Evolutionary conservation across 2,888 invertebrate genomes (phyloP).

Genomic region (Syrphus vitripennis): DNA sequence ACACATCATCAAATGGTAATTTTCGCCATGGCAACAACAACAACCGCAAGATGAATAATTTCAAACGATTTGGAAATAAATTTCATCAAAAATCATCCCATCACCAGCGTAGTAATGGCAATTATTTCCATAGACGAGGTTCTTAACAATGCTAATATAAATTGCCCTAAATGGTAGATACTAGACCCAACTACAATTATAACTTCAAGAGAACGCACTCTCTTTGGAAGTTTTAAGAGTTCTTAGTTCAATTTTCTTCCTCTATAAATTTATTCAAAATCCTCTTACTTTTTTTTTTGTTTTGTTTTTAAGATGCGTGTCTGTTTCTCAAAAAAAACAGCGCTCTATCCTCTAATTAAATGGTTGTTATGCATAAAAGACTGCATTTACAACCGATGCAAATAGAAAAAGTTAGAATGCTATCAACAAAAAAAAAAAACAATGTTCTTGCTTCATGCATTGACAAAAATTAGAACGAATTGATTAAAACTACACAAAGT

Average conservation of each 20-base stretch:
- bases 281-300: neutral
- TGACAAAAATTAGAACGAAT: constrained; percentile 46
- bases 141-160: constrained; percentile 71
- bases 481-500: constrained; percentile 51
- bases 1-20: constrained; percentile 72
- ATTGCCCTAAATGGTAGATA: constrained; percentile 15
- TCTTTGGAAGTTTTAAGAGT: neutral
- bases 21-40: constrained; percentile 75
- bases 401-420: neutral
- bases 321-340: neutral
- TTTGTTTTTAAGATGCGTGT: neutral
- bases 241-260: constrained; percentile 61
- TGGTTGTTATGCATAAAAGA: constrained; percentile 37
- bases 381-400: constrained; percentile 16
- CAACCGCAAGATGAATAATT: constrained; percentile 78
- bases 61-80: constrained; percentile 76
- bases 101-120: constrained; percentile 69
- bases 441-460: constrained; percentile 22
- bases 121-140: constrained; percentile 71
- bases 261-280: constrained; percentile 10
- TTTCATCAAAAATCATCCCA: constrained; percentile 72
- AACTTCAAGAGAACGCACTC: constrained; percentile 9
- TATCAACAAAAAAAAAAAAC: neutral
- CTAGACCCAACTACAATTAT: constrained; percentile 42
- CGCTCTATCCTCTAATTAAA: neutral